Evolutionary conservation across 2,888 invertebrate species (phyloP), one percentile per base, ranked within the genome.

Genomic region (Ypsolopha scabrella): DNA sequence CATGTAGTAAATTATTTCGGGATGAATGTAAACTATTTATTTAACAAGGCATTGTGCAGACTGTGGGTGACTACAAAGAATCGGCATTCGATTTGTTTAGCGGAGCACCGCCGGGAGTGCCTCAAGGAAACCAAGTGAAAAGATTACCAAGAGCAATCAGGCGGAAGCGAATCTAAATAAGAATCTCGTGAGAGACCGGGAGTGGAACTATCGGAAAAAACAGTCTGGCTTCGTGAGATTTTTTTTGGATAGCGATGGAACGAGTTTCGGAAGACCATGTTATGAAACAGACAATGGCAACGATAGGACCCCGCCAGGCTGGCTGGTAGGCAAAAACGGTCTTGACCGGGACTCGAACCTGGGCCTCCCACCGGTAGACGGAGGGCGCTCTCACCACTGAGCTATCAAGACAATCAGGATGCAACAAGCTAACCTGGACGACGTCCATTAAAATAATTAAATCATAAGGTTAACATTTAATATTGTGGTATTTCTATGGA

Each of bases 141-240:
- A 86, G 85, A 86, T 86, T 83, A 86, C 83, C 73, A 77, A 80
- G 83, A 83, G 86, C 85, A 85, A 86, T 86, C 86, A 86, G 83
- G 82, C 82, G 85, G 83, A 86, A 85, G 86, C 83, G 82, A 85
- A 86, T 86, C 86, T 86, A 86, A 86, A 86, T 86, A 86, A 85
- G 85, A 86, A 86, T 86, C 86, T 86, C 80, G 79, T 76, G 79
- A 77, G 82, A 80, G 78, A 75, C 72, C 71, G 76, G 76, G 70
- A 67, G 71, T 65, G 69, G 65, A 63, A 68, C 34, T 2, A 13
- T 10, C 24, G 9, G 66, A 70, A 75, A 75, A 79, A 82, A 80
- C 80, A 80, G 75, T 77, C 72, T 75, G 70, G 54, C 51, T 34
- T 71, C 70, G 67, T 67, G 66, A 59, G 62, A 70, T 71, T 72